phyloP scores from a whole-genome alignment of 2,797 vertebrate species.

The Champsocephalus esox region DNA sequence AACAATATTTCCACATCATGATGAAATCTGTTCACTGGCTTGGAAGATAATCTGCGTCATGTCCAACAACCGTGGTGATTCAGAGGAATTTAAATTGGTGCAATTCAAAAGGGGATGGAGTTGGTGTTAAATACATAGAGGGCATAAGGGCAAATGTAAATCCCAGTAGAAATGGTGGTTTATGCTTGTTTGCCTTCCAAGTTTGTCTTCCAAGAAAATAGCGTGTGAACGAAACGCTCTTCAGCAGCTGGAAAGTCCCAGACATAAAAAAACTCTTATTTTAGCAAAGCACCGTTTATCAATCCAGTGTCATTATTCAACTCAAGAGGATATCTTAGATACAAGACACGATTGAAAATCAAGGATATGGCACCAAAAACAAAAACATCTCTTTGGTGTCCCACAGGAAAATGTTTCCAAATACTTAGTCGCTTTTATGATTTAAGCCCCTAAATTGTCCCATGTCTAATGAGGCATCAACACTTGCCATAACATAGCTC shows the following conservation, averaged over 20 bases:
- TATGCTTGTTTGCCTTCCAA: background rate
- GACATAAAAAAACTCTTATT: background rate
- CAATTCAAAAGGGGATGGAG: background rate
- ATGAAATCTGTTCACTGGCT: conserved; percentile 31
- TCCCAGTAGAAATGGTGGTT: too few species aligned
- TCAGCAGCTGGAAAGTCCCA: background rate
- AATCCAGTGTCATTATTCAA: background rate
- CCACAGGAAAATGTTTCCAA: background rate
- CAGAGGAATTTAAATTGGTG: background rate
- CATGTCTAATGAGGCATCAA: background rate
- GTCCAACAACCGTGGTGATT: too few species aligned
- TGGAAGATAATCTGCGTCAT: background rate
- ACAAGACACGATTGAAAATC: background rate
- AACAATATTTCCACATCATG: conserved; percentile 38
- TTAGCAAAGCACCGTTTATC: background rate
- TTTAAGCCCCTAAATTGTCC: too few species aligned
- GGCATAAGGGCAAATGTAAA: background rate
- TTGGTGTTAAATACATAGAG: background rate
- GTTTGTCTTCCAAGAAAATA: background rate
- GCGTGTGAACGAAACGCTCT: background rate
- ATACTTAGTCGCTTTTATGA: background rate
- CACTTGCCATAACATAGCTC: conserved; percentile 22
- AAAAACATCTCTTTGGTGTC: background rate
- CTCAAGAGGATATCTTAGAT: background rate
- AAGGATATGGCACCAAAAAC: background rate